Evolutionary conservation across 2,113 vertebrate species (phyloP).

Genomic region (Triplophysa rosa): DNA sequence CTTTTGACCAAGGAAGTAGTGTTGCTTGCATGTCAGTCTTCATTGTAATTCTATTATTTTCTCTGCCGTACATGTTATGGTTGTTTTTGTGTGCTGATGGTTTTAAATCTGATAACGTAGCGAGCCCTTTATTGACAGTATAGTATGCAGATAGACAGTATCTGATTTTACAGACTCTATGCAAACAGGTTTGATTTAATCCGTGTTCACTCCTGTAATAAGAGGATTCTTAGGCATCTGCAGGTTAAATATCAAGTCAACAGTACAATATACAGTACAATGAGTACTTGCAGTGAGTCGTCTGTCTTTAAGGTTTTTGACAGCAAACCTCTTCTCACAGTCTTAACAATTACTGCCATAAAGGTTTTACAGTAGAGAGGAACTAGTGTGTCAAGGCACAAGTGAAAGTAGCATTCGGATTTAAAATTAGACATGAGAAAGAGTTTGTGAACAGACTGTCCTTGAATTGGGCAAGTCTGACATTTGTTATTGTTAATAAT

Average conservation of each 20-base stretch:
- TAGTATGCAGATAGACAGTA: no score
- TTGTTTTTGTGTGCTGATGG: not conserved
- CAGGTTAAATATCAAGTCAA: not conserved
- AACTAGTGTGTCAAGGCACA: not conserved
- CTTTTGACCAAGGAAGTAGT: not conserved
- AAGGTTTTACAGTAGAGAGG: not conserved
- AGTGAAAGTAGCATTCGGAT: not conserved
- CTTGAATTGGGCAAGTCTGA: not conserved
- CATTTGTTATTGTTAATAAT: no score
- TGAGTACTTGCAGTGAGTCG: not conserved
- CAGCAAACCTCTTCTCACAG: not conserved
- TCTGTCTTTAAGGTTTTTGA: not conserved
- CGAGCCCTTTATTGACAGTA: not conserved
- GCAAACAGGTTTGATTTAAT: not conserved
- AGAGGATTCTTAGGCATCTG: not conserved
- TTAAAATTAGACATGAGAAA: not conserved
- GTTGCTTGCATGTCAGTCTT: not conserved
- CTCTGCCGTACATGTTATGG: not conserved
- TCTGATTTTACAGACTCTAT: not conserved
- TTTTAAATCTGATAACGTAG: not conserved
- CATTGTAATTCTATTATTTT: not conserved
- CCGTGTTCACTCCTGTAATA: no score
- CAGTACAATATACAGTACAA: not conserved
- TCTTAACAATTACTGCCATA: constrained; percentile 2
- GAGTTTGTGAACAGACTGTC: not conserved